Evolutionary conservation across 2,888 invertebrate genomes (phyloP), one percentile per base, ranked within the genome.

Genomic region (Coleophora flavipennella): DNA sequence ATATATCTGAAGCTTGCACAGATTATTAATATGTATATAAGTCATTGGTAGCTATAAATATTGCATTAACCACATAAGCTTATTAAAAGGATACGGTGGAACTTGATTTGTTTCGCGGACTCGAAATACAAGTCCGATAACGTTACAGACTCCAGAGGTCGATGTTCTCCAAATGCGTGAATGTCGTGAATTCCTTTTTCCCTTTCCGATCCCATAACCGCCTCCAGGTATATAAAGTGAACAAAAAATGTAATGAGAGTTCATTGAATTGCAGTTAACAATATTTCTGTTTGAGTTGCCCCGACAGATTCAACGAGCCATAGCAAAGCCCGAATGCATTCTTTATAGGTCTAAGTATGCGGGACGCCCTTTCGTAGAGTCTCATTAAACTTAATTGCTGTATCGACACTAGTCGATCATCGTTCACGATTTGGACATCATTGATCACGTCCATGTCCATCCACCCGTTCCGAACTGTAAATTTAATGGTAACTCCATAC

Each of bases 351-450:
- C 63, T 56, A 64, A 67, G 55, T 56, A 69, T 64, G 62, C 60
- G 61, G 63, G 68, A 61, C 56, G 61, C 59, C 51, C 57, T 63
- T 62, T 65, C 62, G 66, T 68, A 60, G 59, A 58, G 60, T 55
- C 59, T 68, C 66, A 73, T 77, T 70, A 72, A 63, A 60, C 48
- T 51, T 57, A 63, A 70, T 69, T 65, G 64, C 55, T 65, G 55
- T 64, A 62, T 66, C 59, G 67, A 61, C 60, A 57, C 60, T 59
- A 62, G 65, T 62, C 66, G 63, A 64, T 63, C 54, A 66, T 65
- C 28, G 11, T 37, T 40, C 56, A 67, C 65, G 62, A 67, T 68
- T 69, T 64, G 58, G 61, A 59, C 67, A 67, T 70, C 65, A 65
- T 56, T 64, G 59, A 57, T 62, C 62, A 61, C 51, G 52, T 55